These are phyloP conservation scores for Caenorhabditis drosophilae DNA, from an alignment of 2,888 invertebrate genomes.

Conservation along the genomic window DNA sequence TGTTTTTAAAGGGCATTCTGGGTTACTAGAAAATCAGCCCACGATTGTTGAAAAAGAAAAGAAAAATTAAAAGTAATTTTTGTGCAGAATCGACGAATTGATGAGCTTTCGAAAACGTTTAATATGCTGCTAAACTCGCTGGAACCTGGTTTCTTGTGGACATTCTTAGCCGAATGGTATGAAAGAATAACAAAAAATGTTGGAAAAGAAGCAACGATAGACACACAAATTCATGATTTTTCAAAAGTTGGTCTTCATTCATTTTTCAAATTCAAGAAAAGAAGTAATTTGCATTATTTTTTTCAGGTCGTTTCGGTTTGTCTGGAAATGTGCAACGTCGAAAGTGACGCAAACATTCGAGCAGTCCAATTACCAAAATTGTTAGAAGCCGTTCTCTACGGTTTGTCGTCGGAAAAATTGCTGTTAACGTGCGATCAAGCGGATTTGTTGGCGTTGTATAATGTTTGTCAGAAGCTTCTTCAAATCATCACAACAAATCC, in stretches of 20 bases:
- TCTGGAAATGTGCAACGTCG: slow-evolving; percentile 34
- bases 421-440: slow-evolving; percentile 16
- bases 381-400: slow-evolving; percentile 43
- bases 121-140: slow-evolving; percentile 83
- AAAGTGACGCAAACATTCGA: slow-evolving; percentile 47
- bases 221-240: slow-evolving; percentile 19
- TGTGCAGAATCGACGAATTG: slow-evolving; percentile 44
- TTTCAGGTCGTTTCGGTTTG: slow-evolving; percentile 34
- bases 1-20: too few relatives aligned
- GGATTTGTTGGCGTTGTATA: slow-evolving; percentile 21
- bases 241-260: slow-evolving; percentile 16
- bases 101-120: slow-evolving; percentile 82
- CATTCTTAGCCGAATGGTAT: slow-evolving; percentile 75
- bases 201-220: slow-evolving; percentile 2
- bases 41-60: too few relatives aligned
- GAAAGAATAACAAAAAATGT: slow-evolving; percentile 33
- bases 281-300: background rate
- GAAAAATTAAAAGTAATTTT: background rate
- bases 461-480: slow-evolving; percentile 28
- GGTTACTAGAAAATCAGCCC: too few relatives aligned
- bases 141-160: slow-evolving; percentile 80
- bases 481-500: slow-evolving; percentile 33
- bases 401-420: slow-evolving; percentile 12
- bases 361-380: slow-evolving; percentile 49
- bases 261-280: background rate